These are phyloP conservation scores for Pollenia amentaria DNA, from an alignment of 2,888 invertebrate genomes.

Conservation along the genomic window DNA sequence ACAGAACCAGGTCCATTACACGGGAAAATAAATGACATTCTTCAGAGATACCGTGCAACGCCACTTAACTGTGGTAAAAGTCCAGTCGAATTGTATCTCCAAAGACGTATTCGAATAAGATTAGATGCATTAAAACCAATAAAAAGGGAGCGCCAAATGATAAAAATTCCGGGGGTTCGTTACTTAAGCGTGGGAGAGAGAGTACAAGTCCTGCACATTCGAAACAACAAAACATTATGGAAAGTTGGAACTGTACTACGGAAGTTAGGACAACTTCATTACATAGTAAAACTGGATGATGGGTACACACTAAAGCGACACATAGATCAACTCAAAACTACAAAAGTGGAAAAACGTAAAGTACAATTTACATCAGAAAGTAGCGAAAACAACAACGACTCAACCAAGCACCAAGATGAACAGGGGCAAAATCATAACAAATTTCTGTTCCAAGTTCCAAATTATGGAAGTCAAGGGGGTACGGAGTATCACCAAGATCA, in stretches of 20 bases:
- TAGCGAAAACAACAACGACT: too few relatives aligned
- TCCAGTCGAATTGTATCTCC: conserved; percentile 54
- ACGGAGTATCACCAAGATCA: too few relatives aligned
- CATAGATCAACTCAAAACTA: conserved; percentile 45
- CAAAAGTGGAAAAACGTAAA: too few relatives aligned
- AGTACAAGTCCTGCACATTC: conserved; percentile 33
- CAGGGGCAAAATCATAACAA: too few relatives aligned
- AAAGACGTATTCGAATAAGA: conserved; percentile 50
- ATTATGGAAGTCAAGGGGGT: too few relatives aligned
- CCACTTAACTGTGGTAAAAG: conserved; percentile 55
- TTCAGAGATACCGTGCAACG: conserved; percentile 54
- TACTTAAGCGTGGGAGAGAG: conserved; percentile 63
- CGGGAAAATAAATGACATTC: conserved; percentile 35
- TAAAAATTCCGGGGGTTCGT: conserved; percentile 51
- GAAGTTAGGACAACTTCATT: conserved; percentile 35
- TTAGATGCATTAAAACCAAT: conserved; percentile 52
- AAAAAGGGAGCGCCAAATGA: background rate
- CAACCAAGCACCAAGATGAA: too few relatives aligned
- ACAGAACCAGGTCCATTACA: conserved; percentile 48
- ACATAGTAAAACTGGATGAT: conserved; percentile 55
- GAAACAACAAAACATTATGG: conserved; percentile 72
- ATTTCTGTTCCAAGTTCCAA: too few relatives aligned
- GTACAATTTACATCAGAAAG: too few relatives aligned
- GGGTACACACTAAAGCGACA: conserved; percentile 55
- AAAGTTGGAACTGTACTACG: conserved; percentile 67